A percentile compares a stretch with the other conserved stretches of the same genome.
These are phyloP conservation scores for Notolepis coatsorum DNA, from an alignment of 2,797 vertebrate species.

Conservation along the genomic window DNA sequence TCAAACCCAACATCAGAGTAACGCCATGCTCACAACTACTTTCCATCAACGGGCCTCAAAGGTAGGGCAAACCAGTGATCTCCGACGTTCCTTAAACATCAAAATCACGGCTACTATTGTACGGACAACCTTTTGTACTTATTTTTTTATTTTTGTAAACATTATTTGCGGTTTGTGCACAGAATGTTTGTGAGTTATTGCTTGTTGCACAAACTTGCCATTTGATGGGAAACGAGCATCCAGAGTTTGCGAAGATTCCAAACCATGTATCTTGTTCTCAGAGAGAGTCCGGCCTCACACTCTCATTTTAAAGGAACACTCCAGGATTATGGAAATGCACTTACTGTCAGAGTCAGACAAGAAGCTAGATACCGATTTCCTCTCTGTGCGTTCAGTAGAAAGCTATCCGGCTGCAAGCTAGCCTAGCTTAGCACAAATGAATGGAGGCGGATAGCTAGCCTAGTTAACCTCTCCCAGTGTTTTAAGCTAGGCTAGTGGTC, in stretches of 20 bases:
- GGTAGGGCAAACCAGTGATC: neutral
- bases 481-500: too few species aligned
- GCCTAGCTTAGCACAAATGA: too few species aligned
- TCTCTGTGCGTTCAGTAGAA: too few species aligned
- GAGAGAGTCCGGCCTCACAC: slow-evolving; percentile 11
- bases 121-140: neutral
- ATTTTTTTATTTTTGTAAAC: neutral
- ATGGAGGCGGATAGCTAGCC: too few species aligned
- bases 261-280: slow-evolving; percentile 25
- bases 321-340: too few species aligned
- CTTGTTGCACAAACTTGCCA: slow-evolving; percentile 23
- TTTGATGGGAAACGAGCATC: slow-evolving; percentile 11
- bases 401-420: too few species aligned
- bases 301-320: too few species aligned
- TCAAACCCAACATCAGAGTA: too few species aligned
- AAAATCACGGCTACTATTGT: neutral
- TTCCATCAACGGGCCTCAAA: neutral
- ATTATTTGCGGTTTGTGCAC: slow-evolving; percentile 7
- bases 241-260: slow-evolving; percentile 19
- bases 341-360: too few species aligned
- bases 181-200: slow-evolving; percentile 12
- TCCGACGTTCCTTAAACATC: too few species aligned
- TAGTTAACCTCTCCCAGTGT: too few species aligned
- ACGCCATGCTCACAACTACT: neutral
- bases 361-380: too few species aligned